Conservation (phyloP, 1,140 invertebrate genomes). For the Pseudomyrmex dendroicus region DNA sequence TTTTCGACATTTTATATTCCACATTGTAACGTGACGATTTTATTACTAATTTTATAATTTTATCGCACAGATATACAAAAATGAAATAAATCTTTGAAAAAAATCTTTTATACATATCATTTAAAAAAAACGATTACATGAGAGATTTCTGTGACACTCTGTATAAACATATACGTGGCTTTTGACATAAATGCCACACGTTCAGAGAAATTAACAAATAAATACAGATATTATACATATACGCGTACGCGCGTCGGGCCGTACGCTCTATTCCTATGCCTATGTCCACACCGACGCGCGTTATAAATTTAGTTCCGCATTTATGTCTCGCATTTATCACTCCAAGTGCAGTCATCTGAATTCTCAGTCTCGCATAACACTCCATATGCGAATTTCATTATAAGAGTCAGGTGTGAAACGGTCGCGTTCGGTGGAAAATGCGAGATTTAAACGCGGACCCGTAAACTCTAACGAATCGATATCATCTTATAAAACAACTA, state of each 20-base stretch:
- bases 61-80: too few species aligned
- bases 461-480: slow-evolving; percentile 70
- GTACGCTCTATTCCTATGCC: slow-evolving; percentile 49
- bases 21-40: too few species aligned
- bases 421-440: slow-evolving; percentile 34
- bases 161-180: slow-evolving; percentile 37
- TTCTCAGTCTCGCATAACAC: slow-evolving; percentile 34
- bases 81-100: too few species aligned
- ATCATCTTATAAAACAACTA: slow-evolving; percentile 82
- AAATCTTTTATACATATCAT: too few species aligned
- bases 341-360: background rate
- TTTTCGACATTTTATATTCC: background rate
- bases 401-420: slow-evolving; percentile 2
- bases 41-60: too few species aligned
- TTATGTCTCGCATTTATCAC: slow-evolving; percentile 11
- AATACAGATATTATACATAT: slow-evolving; percentile 72
- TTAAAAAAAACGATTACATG: too few species aligned
- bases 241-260: slow-evolving; percentile 59
- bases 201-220: slow-evolving; percentile 72
- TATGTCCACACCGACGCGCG: slow-evolving; percentile 40
- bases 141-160: slow-evolving; percentile 35
- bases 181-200: background rate
- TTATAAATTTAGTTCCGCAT: slow-evolving; percentile 22
- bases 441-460: slow-evolving; percentile 17
- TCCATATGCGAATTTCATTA: slow-evolving; percentile 10